Conservation (phyloP, 2,888 invertebrate species). For the Agrilus cyanescens region DNA sequence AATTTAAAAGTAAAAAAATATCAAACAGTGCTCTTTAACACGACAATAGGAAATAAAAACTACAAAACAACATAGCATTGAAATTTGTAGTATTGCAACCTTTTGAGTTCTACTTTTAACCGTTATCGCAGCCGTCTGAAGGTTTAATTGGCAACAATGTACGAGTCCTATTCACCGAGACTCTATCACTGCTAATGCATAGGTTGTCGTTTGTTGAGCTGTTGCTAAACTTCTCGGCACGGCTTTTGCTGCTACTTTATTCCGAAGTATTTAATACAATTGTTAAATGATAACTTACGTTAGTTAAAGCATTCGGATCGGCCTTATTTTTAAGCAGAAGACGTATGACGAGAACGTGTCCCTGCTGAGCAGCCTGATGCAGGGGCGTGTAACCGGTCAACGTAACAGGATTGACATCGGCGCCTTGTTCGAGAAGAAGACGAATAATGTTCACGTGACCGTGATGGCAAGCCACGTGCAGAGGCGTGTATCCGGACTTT, state of each 20-base stretch:
- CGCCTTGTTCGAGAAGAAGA: constrained; percentile 78
- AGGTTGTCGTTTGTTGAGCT: too few species aligned
- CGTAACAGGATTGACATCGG: constrained; percentile 71
- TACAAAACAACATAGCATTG: neutral
- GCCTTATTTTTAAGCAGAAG: constrained; percentile 85
- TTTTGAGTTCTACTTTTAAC: too few species aligned
- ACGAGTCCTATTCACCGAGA: too few species aligned
- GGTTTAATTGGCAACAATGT: too few species aligned
- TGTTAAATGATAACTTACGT: constrained; percentile 53
- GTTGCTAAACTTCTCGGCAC: too few species aligned
- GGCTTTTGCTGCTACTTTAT: too few species aligned
- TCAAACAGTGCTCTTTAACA: neutral
- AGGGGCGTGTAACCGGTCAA: constrained; percentile 84
- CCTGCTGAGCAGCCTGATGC: constrained; percentile 98
- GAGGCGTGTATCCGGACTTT: constrained; percentile 84
- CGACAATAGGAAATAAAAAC: neutral
- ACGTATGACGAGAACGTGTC: constrained; percentile 90
- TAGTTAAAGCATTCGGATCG: constrained; percentile 87
- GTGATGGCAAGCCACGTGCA: constrained; percentile 95
- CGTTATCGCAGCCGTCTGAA: too few species aligned
- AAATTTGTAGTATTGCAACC: too few species aligned
- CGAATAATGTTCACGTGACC: constrained; percentile 88
- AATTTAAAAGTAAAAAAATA: constrained; percentile 14
- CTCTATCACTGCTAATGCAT: too few species aligned
- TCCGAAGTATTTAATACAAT: too few species aligned